Evolutionary conservation across 2,888 invertebrate genomes (phyloP), one percentile per base, ranked within the genome.

Genomic region (Troglohyphantes excavatus): DNA sequence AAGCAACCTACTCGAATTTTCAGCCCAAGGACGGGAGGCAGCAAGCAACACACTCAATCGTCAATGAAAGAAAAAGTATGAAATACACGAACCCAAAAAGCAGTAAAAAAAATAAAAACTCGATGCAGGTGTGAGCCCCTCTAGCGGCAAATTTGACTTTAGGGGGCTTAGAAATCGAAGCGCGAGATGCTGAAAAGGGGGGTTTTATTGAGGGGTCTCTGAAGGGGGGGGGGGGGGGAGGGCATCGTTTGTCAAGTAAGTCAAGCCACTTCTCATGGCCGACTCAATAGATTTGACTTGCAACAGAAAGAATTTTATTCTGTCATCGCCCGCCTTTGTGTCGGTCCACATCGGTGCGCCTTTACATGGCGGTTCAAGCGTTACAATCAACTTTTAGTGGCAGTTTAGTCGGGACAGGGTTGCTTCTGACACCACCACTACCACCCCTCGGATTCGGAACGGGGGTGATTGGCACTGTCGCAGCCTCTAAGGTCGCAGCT

Each of bases 261-360:
- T 85, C 85, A 78, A 23, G 46, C 79, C 79, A 79, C 84, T 84
- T 84, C 75, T 84, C 75, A 73, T 78, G 46, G 53, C 26, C 53
- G 53, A 86, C 86, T 88, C 88, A 82, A 88, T 88, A 82, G 88
- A 88, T 82, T 67, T 82, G 82, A 82, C 82, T 82, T 46, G 53
- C 72, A 23, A 73, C 82, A 68, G 68, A 61, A 81, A 81, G 87
- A 87, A 87, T 87, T 59, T 70, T 59, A 65, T 33, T 79, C 88
- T 88, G 88, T 88, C 88, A 88, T 82, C 88, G 88, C 2, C 46
- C 17, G 17, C 68, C 43, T 68, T 88, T 88, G 88, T 88, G 59
- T 21, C 59, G n/a, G 46, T 75, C 11, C 82, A 75, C 88, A 68
- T 88, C 82, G 46, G 39, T 76, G 88, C 53, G 53, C 73, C 82